Evolutionary conservation across 2,113 vertebrate genomes (phyloP), one percentile per base, ranked within the genome.

Genomic region (Ginglymostoma cirratum): DNA sequence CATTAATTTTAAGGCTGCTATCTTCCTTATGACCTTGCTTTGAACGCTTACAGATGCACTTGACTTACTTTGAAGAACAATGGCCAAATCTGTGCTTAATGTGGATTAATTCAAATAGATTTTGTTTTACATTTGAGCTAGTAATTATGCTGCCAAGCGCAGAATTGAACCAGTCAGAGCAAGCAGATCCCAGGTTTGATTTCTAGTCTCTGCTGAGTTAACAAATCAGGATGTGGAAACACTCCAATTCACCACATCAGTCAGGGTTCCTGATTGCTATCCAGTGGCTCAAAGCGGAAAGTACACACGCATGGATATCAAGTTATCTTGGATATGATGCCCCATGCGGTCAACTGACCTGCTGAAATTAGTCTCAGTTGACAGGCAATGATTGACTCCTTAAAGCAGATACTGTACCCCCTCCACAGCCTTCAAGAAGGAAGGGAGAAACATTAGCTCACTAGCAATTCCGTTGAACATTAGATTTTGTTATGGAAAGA

Each of bases 71-170:
- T 5, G 87, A 90, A 61, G 52, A 61, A 90, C 27, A 90, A 90
- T 90, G 27, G 87, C 87, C 87, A 90, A 90, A 90, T 61, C 30
- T 90, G 87, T 14, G 52, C 27, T 90, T 52, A 61, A 27, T 87
- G 45, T 52, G 85, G 83, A 48, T 89, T 89, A 52, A 89, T 89
- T 55, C 48, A 89, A 61, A 61, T 90, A 61, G 87, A 90, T 90
- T 90, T 34, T 90, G 52, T 61, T 61, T 24, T 55, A 90, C 14
- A 14, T 90, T 90, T 90, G 48, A 87, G 85, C 42, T 87, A 14
- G 85, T 30, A 87, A 52, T 52, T 87, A 52, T 87, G 85, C 48
- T 52, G 87, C 30, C 87, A 61, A 61, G 52, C 12, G 52, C 87
- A 90, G 52, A 90, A 61, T 61, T 61, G 87, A 52, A 27, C 86